Base-by-base conservation (phyloP, 2,797 vertebrate genomes). In the Etheostoma perlongum region DNA sequence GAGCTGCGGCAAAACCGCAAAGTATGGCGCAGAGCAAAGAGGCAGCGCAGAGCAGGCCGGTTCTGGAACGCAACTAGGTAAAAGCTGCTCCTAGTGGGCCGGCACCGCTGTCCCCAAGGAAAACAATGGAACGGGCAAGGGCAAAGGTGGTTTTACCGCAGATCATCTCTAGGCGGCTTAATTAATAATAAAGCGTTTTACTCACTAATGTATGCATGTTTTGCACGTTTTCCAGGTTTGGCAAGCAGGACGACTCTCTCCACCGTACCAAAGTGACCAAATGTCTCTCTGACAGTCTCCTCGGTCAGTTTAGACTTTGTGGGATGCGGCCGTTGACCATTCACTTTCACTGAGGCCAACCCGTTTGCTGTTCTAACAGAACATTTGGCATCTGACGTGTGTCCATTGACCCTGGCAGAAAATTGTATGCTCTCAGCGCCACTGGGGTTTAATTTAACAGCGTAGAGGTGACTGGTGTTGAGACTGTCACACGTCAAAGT, bases 131-230 rank as follows among this genome's bases (percentile, higher is more conserved):
- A 40, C 9, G 36, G 36, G 36, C 36, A 2, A 40, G 36, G 10
- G 10, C 10, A 11, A 40, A 12, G 1, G 10, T 11, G 36, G 10
- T 40, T 40, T 40, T 40, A 40, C 36, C 10, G 36, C 36, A 11
- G 10, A 40, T 40, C 36, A 40, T 40, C 36, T 12, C 36, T 40
- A 40, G 10, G 36, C 36, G 10, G 10, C 36, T 40, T 40, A 40
- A 40, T 6, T 4, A 13, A 10, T 4, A 5, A 30, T 4, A 1
- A 0, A 1, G n/a, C 2, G 27, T 36, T 60, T 19, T 18, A 95
- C 96, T 96, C 86, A 98, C 97, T 93, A 83, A 98, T 92, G 80
- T 91, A 93, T 7, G 94, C 95, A 59, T 96, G 94, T 71, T 72
- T 92, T 65, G 88, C 83, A 25, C 55, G 68, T 87, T 92, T 95